phyloP scores from a whole-genome alignment of 1,140 invertebrate species.

The Sycophaga agraensis region DNA sequence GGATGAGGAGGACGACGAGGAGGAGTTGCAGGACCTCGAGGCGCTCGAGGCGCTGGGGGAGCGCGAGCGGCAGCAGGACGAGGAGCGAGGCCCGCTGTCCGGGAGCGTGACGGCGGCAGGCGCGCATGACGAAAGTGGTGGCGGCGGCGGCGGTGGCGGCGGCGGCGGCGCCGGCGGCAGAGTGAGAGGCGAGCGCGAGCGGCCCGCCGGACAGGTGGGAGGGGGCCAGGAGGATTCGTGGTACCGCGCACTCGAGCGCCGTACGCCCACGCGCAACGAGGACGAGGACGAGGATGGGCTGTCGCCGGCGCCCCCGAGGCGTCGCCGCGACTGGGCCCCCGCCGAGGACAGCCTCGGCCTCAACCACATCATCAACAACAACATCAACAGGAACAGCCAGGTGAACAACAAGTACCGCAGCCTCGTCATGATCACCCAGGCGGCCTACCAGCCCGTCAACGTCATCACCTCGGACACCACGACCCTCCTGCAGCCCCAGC shows the following conservation, averaged over 20 bases:
- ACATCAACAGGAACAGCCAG: not conserved
- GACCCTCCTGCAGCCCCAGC: slow-evolving; percentile 61
- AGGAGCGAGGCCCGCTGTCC: not conserved
- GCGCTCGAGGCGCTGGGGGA: slow-evolving; percentile 41
- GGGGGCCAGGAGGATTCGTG: slow-evolving; percentile 51
- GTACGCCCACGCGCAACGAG: slow-evolving; percentile 41
- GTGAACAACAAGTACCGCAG: slow-evolving; percentile 72
- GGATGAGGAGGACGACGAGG: slow-evolving; percentile 31
- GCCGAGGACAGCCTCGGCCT: slow-evolving; percentile 23
- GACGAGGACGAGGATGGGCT: slow-evolving; percentile 3
- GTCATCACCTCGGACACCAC: slow-evolving; percentile 74
- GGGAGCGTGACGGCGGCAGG: slow-evolving; percentile 31
- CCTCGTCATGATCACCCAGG: slow-evolving; percentile 84
- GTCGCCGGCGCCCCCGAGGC: not conserved
- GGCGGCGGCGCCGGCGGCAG: slow-evolving; percentile 20
- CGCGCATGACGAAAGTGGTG: slow-evolving; percentile 38
- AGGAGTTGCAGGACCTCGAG: slow-evolving; percentile 37
- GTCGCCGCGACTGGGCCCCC: slow-evolving; percentile 36
- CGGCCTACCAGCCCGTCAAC: slow-evolving; percentile 65
- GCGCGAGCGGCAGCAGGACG: slow-evolving; percentile 42
- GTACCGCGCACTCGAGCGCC: slow-evolving; percentile 53
- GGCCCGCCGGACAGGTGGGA: slow-evolving; percentile 56
- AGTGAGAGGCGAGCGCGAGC: slow-evolving; percentile 51
- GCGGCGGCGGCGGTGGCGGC: slow-evolving; percentile 18
- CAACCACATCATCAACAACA: slow-evolving; percentile 5